Percentiles rank a stretch among this genome's conserved stretches.
Conservation (phyloP, 2,113 vertebrate genomes). For the Dasyprocta punctata region DNA sequence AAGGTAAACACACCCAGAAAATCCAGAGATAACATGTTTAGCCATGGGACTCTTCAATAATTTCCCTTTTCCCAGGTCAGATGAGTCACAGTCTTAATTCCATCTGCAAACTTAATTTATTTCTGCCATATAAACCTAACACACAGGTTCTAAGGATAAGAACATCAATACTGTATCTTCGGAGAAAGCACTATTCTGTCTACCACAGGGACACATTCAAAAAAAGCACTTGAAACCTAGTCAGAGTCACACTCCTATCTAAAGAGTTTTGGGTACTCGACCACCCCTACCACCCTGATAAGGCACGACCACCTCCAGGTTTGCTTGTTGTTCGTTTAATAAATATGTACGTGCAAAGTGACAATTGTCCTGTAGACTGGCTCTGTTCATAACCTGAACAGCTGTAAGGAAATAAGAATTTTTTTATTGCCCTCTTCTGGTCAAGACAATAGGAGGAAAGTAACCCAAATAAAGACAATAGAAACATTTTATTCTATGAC, state of each 20-base stretch:
- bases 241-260: not conserved
- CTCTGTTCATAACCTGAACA: not conserved
- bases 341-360: not conserved
- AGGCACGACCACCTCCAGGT: not conserved
- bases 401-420: not conserved
- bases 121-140: not conserved
- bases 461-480: not conserved
- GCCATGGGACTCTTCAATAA: not conserved
- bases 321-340: not conserved
- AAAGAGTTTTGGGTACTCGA: not conserved
- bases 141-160: not conserved
- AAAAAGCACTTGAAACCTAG: not conserved
- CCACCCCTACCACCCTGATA: not conserved
- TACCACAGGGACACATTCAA: not conserved
- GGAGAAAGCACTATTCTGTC: not conserved
- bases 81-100: not conserved
- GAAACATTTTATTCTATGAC: not conserved
- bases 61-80: not conserved
- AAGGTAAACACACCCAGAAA: not conserved
- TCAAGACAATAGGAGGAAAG: not conserved
- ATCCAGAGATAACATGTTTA: not conserved
- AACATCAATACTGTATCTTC: not conserved
- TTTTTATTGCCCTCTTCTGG: not conserved
- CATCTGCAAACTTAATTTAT: not conserved
- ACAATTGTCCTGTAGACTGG: not conserved